Percentiles rank a stretch among this genome's conserved stretches.
These are phyloP conservation scores for Stenodera caucasica DNA, from an alignment of 2,888 invertebrate species.

Conservation along the genomic window DNA sequence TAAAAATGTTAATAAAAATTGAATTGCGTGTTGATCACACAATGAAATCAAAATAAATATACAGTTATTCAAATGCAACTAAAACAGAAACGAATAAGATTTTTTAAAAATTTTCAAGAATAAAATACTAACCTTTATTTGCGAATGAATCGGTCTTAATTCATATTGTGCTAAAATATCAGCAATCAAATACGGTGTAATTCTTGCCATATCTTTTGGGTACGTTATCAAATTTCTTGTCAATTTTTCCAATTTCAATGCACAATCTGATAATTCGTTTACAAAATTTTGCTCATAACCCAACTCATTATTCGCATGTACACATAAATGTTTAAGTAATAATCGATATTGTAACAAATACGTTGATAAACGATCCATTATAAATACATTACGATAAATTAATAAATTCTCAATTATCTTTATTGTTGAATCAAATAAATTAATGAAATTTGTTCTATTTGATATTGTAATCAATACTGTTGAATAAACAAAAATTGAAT, in stretches of 20 bases:
- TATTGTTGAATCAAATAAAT: constrained; percentile 37
- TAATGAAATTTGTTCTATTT: constrained; percentile 36
- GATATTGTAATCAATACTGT: constrained; percentile 37
- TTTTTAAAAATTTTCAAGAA: background rate
- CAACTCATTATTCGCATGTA: constrained; percentile 38
- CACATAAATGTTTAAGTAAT: constrained; percentile 44
- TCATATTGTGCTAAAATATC: constrained; percentile 57
- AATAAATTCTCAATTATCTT: constrained; percentile 46
- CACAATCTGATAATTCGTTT: constrained; percentile 46
- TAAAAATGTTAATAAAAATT: constrained; percentile 54
- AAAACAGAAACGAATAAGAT: constrained; percentile 35
- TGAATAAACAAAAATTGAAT: constrained; percentile 19
- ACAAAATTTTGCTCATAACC: constrained; percentile 30
- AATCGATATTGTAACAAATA: constrained; percentile 50
- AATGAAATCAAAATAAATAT: constrained; percentile 55
- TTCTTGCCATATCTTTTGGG: constrained; percentile 54
- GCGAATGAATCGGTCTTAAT: constrained; percentile 52
- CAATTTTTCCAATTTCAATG: constrained; percentile 53
- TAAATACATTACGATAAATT: constrained; percentile 45
- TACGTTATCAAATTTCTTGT: constrained; percentile 47
- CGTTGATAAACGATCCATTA: constrained; percentile 50
- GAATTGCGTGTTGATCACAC: constrained; percentile 56
- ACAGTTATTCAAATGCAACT: constrained; percentile 56
- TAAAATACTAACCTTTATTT: constrained; percentile 53
- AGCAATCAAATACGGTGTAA: constrained; percentile 56